phyloP scores from a whole-genome alignment of 2,113 vertebrate species.

The Bos indicus region DNA sequence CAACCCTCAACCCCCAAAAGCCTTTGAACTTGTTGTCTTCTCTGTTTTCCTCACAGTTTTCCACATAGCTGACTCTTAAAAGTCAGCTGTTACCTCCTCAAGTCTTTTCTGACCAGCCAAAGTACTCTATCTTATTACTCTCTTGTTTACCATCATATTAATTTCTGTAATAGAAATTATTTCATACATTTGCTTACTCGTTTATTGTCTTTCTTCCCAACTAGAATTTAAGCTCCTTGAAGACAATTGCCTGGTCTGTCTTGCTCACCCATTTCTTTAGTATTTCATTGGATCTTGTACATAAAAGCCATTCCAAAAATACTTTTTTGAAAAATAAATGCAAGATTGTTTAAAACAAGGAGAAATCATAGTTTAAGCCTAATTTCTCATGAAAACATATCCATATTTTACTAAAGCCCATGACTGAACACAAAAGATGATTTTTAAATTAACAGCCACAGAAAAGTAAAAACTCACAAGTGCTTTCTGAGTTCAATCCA shows the following conservation, averaged over 20 bases:
- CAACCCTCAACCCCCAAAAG: not conserved
- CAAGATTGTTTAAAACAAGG: not conserved
- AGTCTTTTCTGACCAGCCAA: not conserved
- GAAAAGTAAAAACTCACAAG: slow-evolving; percentile 22
- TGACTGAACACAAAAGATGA: not conserved
- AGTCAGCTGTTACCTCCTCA: not conserved
- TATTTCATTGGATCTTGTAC: not conserved
- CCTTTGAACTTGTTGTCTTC: not conserved
- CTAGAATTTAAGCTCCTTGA: not conserved
- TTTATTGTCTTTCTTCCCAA: not conserved
- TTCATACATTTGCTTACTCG: not conserved
- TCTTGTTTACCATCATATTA: not conserved
- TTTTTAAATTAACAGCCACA: not conserved
- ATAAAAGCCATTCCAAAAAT: not conserved
- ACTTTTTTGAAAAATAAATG: not conserved
- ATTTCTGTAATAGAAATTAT: not conserved
- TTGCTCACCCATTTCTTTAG: not conserved
- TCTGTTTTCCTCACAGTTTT: not conserved
- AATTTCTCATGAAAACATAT: not conserved
- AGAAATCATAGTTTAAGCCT: not conserved
- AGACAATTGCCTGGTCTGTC: not conserved
- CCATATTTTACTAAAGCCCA: not conserved
- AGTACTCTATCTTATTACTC: not conserved
- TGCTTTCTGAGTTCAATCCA: not conserved
- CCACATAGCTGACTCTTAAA: not conserved